Conservation (phyloP, 1,140 invertebrate genomes). For the Drosophila littoralis region DNA sequence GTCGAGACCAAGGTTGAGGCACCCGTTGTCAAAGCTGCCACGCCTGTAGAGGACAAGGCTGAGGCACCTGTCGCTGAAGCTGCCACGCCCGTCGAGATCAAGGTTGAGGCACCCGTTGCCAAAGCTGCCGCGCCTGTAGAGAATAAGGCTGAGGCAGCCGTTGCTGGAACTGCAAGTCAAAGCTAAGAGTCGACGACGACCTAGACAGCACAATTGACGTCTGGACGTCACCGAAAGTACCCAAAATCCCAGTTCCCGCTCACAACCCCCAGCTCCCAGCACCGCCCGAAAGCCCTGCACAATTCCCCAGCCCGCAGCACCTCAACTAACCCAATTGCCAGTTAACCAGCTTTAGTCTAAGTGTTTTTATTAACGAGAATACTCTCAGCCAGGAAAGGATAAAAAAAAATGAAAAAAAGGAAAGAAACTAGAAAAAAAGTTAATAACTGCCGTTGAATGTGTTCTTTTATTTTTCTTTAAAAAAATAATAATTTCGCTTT, state of each 20-base stretch:
- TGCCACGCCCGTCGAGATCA: conserved; percentile 15
- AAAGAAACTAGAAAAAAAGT: conserved; percentile 15
- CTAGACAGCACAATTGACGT: conserved; percentile 51
- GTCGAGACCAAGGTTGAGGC: conserved; percentile 20
- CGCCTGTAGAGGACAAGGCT: conserved; percentile 11
- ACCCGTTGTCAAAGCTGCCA: conserved; percentile 4
- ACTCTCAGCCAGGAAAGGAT: conserved; percentile 46
- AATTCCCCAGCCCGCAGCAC: conserved; percentile 12
- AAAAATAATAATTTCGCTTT: conserved; percentile 12
- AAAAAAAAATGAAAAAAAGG: conserved; percentile 31
- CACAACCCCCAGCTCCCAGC: conserved; percentile 29
- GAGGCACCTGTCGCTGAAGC: conserved; percentile 33
- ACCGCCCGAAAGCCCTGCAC: conserved; percentile 29
- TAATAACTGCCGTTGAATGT: conserved; percentile 49
- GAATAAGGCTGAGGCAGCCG: conserved; percentile 6
- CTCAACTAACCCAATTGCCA: conserved; percentile 34
- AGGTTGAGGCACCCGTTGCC: conserved; percentile 30
- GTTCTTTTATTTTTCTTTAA: conserved; percentile 53
- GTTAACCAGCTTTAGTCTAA: conserved; percentile 47
- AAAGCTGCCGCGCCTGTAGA: conserved; percentile 32
- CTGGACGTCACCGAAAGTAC: conserved; percentile 37
- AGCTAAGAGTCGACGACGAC: conserved; percentile 43
- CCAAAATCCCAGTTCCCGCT: conserved; percentile 28
- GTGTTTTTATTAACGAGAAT: conserved; percentile 57
- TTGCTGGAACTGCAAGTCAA: background rate